Percentiles rank a stretch among this genome's conserved stretches.
phyloP scores from a whole-genome alignment of 2,113 vertebrate species.

The Xerus inauris region DNA sequence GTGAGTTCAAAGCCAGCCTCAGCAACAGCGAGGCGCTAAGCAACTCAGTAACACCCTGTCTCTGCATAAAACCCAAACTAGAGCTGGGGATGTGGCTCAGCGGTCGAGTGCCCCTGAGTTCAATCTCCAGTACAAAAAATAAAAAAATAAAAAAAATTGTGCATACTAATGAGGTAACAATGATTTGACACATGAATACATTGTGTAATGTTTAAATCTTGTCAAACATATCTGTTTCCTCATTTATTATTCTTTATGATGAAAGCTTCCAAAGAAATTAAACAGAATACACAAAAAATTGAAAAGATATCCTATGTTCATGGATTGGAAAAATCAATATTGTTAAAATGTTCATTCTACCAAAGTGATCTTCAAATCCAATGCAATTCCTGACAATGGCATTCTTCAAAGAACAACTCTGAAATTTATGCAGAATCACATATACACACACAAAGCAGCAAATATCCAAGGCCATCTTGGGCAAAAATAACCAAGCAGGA shows the following conservation, averaged over 20 bases:
- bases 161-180: not conserved
- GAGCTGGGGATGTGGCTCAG: no score
- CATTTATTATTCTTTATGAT: not conserved
- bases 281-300: not conserved
- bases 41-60: no score
- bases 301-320: not conserved
- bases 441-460: not conserved
- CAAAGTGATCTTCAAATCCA: not conserved
- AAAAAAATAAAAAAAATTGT: no score
- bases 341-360: not conserved
- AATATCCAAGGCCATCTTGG: not conserved
- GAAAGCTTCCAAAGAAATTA: not conserved
- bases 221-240: not conserved
- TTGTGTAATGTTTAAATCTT: not conserved
- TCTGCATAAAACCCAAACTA: no score
- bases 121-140: no score
- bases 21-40: no score
- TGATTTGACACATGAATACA: not conserved
- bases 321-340: not conserved
- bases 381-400: not conserved
- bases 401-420: not conserved
- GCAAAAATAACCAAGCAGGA: not conserved
- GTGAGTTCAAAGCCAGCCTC: no score
- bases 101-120: no score
- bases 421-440: not conserved